phyloP scores from a whole-genome alignment of 2,113 vertebrate species.

The Chaetodon auriga region DNA sequence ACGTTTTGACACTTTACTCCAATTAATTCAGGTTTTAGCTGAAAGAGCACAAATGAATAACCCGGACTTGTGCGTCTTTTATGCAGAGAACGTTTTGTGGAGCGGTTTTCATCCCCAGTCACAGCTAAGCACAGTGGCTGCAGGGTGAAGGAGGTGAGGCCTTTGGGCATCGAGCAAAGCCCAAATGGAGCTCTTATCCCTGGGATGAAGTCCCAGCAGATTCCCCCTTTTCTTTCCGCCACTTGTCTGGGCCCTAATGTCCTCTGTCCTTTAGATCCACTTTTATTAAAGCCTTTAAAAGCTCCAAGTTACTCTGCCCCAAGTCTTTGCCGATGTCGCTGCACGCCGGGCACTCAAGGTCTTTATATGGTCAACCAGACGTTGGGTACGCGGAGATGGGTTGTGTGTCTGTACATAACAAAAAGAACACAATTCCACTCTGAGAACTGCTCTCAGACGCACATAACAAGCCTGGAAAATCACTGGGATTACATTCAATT shows the following conservation, averaged over 20 bases:
- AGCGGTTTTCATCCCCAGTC: background rate
- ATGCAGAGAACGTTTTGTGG: background rate
- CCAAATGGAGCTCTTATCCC: slow-evolving; percentile 56
- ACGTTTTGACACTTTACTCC: background rate
- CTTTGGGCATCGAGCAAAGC: slow-evolving; percentile 12
- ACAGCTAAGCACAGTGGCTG: slow-evolving; percentile 9
- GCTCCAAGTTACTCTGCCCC: slow-evolving; percentile 32
- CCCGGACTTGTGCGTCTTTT: background rate
- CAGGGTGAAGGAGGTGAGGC: background rate
- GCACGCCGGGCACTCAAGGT: background rate
- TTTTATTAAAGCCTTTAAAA: slow-evolving; percentile 69
- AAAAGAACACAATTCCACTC: background rate
- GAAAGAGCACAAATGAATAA: slow-evolving; percentile 8
- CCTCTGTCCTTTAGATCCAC: slow-evolving; percentile 48
- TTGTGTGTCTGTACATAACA: background rate
- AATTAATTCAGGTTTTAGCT: background rate
- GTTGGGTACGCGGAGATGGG: slow-evolving; percentile 11
- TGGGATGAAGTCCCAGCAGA: slow-evolving; percentile 37
- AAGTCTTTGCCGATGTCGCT: background rate
- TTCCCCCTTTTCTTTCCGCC: background rate
- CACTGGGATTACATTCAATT: slow-evolving; percentile 51
- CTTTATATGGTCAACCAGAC: slow-evolving; percentile 63
- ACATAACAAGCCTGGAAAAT: slow-evolving; percentile 11
- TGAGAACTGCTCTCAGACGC: background rate
- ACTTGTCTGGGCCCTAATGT: slow-evolving; percentile 34